Base-by-base conservation (phyloP, 2,888 invertebrate genomes). In the Mechanitis messenoides region DNA sequence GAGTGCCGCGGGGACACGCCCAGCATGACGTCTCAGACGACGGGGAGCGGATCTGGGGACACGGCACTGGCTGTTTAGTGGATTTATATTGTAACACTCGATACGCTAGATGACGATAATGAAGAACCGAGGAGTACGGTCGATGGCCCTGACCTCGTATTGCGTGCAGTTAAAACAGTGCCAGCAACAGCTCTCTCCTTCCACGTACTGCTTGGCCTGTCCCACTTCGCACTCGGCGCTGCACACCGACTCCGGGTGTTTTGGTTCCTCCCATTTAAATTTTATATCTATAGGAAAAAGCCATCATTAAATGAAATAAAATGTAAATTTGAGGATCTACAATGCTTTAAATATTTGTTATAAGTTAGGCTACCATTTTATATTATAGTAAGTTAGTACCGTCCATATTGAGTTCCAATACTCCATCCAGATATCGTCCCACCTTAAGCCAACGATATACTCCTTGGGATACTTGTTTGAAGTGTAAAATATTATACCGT, bases 171-270 rank as follows among this genome's bases (percentile, higher is more conserved):
- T 87, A 77, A 87, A 95, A 85, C 97, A 97, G 80, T 96, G 96
- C 97, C 97, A 97, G 82, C 97, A 97, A 83, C 97, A 97, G 81
- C 95, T 95, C 84, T 97, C 97, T 0, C 97, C 97, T 80, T 97
- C 97, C 55, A 97, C 95, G 84, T 96, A 96, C 82, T 96, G 95
- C 89, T 96, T 97, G 64, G 97, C 97, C 84, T 98, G 97, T 0
- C 97, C 97, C 62, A 93, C 91, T 74, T 94, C 94, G 80, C 98
- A 98, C 65, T 96, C 95, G 67, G 95, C 92, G 82, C 96, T 96
- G 91, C 98, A 98, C 55, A 97, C 96, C 3, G 97, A 97, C 77
- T 95, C 94, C 6, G 97, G 97, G 59, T 95, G 94, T 61, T 92
- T 92, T 1, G 93, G 93, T 74, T 95, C 93, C 64, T 93, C 93